phyloP scores from a whole-genome alignment of 2,797 vertebrate genomes.

The Limnodromus scolopaceus region DNA sequence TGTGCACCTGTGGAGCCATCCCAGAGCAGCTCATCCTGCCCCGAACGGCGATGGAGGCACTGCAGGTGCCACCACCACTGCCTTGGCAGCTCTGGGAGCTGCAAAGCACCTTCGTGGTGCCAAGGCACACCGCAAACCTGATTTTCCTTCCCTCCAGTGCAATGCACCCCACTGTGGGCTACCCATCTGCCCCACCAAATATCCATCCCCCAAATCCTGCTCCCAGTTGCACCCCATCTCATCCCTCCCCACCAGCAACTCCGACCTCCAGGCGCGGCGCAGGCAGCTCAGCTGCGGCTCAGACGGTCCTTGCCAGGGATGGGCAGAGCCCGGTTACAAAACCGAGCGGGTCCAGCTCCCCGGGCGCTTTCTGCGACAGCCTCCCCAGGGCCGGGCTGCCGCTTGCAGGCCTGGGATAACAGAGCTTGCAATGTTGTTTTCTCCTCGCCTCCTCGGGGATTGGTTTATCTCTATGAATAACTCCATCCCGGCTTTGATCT shows the following conservation, averaged over 20 bases:
- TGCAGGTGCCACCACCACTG: neutral
- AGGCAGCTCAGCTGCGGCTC: neutral
- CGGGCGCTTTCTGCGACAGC: neutral
- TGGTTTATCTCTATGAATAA: slow-evolving; percentile 71
- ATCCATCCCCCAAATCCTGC: neutral
- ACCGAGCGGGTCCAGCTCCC: neutral
- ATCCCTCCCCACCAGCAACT: neutral
- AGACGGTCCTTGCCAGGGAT: neutral
- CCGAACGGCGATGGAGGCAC: rapidly evolving
- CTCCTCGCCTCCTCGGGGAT: slow-evolving; percentile 62
- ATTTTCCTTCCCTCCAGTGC: rapidly evolving
- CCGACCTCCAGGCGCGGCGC: rapidly evolving
- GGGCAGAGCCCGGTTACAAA: neutral
- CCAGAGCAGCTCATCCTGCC: neutral
- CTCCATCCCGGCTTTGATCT: slow-evolving; percentile 69
- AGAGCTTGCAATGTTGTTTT: slow-evolving; percentile 49
- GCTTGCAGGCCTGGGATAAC: slow-evolving; percentile 37
- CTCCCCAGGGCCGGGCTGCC: neutral
- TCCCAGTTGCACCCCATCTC: neutral
- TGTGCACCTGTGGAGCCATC: neutral
- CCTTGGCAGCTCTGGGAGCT: neutral
- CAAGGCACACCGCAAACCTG: neutral
- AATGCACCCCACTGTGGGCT: rapidly evolving
- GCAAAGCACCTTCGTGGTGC: neutral
- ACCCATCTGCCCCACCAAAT: neutral